Conservation (phyloP, 2,797 vertebrate genomes). For the Spinus pinus region DNA sequence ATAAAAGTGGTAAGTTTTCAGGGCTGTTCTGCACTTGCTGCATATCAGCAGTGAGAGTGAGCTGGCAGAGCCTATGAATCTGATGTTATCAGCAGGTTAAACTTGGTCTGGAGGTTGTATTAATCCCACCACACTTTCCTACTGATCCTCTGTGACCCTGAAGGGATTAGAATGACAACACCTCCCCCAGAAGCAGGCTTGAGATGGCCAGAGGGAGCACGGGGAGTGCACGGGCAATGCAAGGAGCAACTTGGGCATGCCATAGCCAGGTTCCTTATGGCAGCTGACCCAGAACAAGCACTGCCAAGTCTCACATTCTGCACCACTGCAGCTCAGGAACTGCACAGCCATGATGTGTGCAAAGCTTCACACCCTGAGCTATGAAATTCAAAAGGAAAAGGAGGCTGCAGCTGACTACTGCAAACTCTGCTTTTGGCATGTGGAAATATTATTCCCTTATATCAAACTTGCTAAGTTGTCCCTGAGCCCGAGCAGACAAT, state of each 20-base stretch:
- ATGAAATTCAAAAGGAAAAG: not conserved
- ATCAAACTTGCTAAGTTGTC: not conserved
- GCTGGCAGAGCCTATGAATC: not conserved
- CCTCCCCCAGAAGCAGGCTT: not conserved
- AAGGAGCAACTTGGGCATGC: not conserved
- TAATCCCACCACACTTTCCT: not conserved
- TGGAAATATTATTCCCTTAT: not conserved
- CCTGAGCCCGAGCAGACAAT: not conserved
- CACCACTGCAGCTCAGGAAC: not conserved
- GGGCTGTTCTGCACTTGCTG: not conserved
- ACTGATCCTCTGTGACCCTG: not conserved
- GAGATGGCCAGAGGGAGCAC: not conserved
- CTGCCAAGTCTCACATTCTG: not conserved
- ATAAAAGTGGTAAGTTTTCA: not conserved
- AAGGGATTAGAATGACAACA: not conserved
- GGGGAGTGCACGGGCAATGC: rapidly evolving
- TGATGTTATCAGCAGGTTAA: not conserved
- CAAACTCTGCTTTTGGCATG: not conserved
- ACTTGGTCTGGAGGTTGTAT: not conserved
- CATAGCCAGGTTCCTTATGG: not conserved
- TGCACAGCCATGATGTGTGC: not conserved
- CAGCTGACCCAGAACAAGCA: not conserved
- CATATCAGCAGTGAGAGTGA: not conserved
- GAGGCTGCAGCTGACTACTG: not conserved
- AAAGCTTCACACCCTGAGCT: not conserved